Evolutionary conservation across 2,888 invertebrate genomes (phyloP), one percentile per base, ranked within the genome.

Genomic region (Pachycephus smyrnensis): DNA sequence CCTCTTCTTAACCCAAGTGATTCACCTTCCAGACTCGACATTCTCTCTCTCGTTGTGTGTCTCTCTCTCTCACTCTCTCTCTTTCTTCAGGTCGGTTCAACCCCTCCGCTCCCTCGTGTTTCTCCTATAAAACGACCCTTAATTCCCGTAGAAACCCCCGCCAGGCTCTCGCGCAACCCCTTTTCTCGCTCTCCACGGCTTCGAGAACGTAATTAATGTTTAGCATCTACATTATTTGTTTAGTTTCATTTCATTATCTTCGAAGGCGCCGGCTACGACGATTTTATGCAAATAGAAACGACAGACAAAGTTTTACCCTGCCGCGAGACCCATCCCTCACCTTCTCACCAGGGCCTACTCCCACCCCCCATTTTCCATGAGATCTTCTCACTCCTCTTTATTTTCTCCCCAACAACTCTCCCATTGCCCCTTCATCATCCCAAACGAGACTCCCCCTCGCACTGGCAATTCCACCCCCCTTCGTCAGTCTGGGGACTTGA

Each of bases 221-320:
- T 87, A 90, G 89, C 90, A 88, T 89, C 90, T 88, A 88, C 90
- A 89, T 90, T 90, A 90, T 90, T 90, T 90, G 90, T 90, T 90
- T 90, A 89, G 90, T 90, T 90, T 90, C 90, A 89, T 89, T 90
- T 90, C 88, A 90, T 89, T 89, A 89, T 89, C 88, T 87, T 87
- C 87, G 84, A 84, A 87, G 87, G 85, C 86, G 86, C 83, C 84
- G 86, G 85, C 83, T 82, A 86, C 85, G 88, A 88, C 86, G 88
- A 90, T 90, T 89, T 89, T 90, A 90, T 90, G 90, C 89, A 90
- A 90, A 90, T 89, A 89, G 84, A 84, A 80, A 82, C 81, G 83
- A 81, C 85, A 86, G 85, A 87, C 85, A 85, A 89, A 89, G 86
- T 89, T 87, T 86, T 79, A 77, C 81, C 82, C 80, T 82, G 78